phyloP scores from a whole-genome alignment of 1,140 invertebrate species.

The Ceratoteleas bidentatus region DNA sequence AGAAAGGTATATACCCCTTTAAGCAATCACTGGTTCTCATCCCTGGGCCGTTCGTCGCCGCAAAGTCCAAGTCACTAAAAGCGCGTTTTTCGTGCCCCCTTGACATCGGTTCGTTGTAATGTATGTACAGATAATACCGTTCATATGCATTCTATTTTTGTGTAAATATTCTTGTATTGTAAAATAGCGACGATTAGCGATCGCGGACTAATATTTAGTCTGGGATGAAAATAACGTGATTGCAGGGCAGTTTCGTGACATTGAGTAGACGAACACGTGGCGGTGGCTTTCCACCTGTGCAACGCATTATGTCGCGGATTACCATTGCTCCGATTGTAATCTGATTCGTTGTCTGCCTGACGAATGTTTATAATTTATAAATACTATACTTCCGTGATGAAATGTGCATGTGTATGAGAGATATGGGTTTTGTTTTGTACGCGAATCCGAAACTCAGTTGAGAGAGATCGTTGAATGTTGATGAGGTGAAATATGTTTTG shows the following conservation, averaged over 20 bases:
- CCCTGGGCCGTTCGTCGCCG: not conserved
- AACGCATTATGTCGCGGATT: constrained; percentile 30
- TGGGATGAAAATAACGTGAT: constrained; percentile 34
- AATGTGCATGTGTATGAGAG: constrained; percentile 18
- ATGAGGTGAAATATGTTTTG: too few relatives aligned
- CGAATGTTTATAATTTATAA: constrained; percentile 55
- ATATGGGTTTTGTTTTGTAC: constrained; percentile 21
- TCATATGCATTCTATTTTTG: constrained; percentile 44
- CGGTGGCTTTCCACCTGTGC: constrained; percentile 37
- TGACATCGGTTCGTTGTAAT: constrained; percentile 33
- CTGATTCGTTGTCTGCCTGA: constrained; percentile 30
- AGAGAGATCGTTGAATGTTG: too few relatives aligned
- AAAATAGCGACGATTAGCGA: constrained; percentile 48
- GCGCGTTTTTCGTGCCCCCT: constrained; percentile 25
- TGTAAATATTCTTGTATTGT: constrained; percentile 64
- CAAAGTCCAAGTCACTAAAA: not conserved
- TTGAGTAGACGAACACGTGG: constrained; percentile 26
- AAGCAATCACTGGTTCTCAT: not conserved
- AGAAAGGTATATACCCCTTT: too few relatives aligned
- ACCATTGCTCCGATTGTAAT: constrained; percentile 20
- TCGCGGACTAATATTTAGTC: constrained; percentile 73
- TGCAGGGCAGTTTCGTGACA: constrained; percentile 33
- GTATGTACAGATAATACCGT: constrained; percentile 47
- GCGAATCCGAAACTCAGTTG: constrained; percentile 3
- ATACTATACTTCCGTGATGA: constrained; percentile 27